These are phyloP conservation scores for Herpetotheres cachinnans DNA, from an alignment of 2,113 vertebrate genomes.

Conservation along the genomic window DNA sequence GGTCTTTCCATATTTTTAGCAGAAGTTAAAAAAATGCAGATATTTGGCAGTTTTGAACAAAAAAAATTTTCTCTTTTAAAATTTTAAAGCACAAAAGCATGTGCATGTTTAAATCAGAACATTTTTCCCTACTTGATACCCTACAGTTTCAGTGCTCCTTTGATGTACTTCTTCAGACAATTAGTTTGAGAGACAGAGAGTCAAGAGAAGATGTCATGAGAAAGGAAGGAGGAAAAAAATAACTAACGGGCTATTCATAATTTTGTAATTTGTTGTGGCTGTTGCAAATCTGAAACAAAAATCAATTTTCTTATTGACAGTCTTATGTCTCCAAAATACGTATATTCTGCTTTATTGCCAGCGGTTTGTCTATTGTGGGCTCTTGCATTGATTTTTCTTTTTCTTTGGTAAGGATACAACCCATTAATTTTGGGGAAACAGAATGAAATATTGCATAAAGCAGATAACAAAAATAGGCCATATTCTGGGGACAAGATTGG, in stretches of 20 bases:
- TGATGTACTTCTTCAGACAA: background rate
- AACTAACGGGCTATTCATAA: background rate
- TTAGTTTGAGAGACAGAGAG: background rate
- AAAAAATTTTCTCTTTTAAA: rapidly evolving
- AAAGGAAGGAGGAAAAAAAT: background rate
- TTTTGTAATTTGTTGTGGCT: background rate
- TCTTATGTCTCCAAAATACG: background rate
- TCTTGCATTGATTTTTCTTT: background rate
- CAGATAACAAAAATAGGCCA: background rate
- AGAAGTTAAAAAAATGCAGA: background rate
- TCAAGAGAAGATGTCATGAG: background rate
- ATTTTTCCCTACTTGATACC: background rate
- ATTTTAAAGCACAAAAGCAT: background rate
- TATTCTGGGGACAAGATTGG: background rate
- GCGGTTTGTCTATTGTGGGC: background rate
- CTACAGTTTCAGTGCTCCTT: background rate
- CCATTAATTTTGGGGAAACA: background rate
- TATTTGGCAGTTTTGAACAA: background rate
- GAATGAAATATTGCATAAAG: background rate
- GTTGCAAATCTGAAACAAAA: slow-evolving; percentile 14
- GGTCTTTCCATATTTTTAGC: background rate
- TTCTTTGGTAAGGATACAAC: background rate
- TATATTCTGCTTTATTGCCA: background rate
- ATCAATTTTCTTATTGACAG: slow-evolving; percentile 12
- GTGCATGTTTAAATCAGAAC: background rate